Evolutionary conservation across 2,113 vertebrate species (phyloP).

Genomic region (Cheirogaleus medius): DNA sequence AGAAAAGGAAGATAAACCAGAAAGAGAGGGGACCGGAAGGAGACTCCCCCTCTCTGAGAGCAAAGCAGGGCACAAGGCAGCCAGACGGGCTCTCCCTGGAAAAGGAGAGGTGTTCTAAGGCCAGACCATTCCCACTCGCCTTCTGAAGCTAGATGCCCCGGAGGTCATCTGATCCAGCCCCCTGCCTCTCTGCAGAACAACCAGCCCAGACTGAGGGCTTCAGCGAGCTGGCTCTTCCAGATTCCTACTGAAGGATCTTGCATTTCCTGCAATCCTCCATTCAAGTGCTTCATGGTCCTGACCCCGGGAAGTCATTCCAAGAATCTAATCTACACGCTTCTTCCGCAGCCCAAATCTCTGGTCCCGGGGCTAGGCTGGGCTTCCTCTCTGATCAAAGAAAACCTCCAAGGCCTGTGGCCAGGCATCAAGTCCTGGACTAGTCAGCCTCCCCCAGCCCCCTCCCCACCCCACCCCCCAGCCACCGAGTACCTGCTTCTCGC

Average conservation of each 20-base stretch:
- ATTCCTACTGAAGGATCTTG: background rate
- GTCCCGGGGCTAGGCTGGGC: background rate
- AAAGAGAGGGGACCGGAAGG: background rate
- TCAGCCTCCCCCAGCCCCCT: too few species aligned
- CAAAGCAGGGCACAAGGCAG: background rate
- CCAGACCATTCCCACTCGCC: background rate
- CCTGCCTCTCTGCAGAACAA: background rate
- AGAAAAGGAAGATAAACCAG: background rate
- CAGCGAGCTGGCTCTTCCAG: background rate
- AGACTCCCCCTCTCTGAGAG: background rate
- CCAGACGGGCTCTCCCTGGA: too few species aligned
- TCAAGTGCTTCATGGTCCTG: conserved; percentile 2
- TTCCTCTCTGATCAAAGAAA: background rate
- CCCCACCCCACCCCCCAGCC: background rate
- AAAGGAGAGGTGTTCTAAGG: background rate
- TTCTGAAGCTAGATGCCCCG: background rate
- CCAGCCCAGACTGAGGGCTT: background rate
- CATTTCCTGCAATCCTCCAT: conserved; percentile 32
- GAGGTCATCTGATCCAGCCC: background rate
- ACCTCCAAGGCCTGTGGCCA: background rate
- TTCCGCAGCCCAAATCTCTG: conserved; percentile 1
- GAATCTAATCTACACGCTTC: conserved; percentile 4
- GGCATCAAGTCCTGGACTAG: background rate
- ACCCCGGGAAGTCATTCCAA: conserved; percentile 58
- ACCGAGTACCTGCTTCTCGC: conserved; percentile 87